Base-by-base conservation (phyloP, 2,888 invertebrate species). In the Clusia tigrina region DNA sequence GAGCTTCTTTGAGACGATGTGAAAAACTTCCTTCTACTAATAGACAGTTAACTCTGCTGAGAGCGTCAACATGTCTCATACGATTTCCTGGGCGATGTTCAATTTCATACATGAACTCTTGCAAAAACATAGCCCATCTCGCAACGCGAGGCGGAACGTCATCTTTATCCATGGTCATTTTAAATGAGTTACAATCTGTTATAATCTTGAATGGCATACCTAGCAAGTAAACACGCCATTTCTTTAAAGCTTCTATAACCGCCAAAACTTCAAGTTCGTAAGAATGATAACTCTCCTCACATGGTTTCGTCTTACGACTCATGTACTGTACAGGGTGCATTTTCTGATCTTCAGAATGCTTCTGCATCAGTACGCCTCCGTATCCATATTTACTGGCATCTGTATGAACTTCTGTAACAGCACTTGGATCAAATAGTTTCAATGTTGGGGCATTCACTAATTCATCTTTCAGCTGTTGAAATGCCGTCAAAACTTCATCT, bases 221-320 rank as follows among this genome's bases (percentile, higher is more conserved):
- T 32, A 65, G 17, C 5, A 64, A 23, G 22, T 63, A 69, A 1
- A 70, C 42, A 1, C 72, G 51, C 68, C 73, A 77, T 48, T 72
- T 76, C 26, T 70, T 70, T 2, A 74, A 26, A 0, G 74, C 71
- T 38, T 64, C 64, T 1, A 75, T 60, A 3, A 78, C 65, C 0
- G 76, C 75, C 1, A 78, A 46, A 2, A 69, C 69, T 46, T 77
- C 74, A 5, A 78, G 42, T 55, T 76, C 74, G 18, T 78, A 75
- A 62, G 68, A 68, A 24, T 60, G 61, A 38, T 66, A 64, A n/a
- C 62, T 67, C 58, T 68, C 54, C 42, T 70, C 67, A 9, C 17
- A 9, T 0, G 52, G 24, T 2, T 46, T 63, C 3, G 70, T 70
- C 46, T 69, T 68, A 5, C 64, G 32, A 20, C 67, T 69, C 67